A percentile compares a stretch with the other conserved stretches of the same genome.
Conservation (phyloP, 1,140 invertebrate genomes). For the Metaphire vulgaris region DNA sequence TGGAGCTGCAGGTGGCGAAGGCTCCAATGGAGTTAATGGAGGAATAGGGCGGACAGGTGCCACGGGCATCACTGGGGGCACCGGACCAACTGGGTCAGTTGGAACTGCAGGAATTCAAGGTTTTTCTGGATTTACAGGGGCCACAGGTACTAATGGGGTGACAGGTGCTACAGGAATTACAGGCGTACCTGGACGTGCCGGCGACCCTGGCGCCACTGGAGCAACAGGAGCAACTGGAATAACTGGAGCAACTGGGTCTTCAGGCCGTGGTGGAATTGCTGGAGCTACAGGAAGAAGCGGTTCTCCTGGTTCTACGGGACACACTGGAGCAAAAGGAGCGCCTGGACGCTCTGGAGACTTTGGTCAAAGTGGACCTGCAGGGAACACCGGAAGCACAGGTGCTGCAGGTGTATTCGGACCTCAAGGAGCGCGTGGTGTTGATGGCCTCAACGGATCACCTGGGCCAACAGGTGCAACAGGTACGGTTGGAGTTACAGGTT, state of each 20-base stretch:
- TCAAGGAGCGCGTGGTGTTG: not conserved
- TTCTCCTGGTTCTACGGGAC: conserved; percentile 5
- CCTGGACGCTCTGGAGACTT: not conserved
- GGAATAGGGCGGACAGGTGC: not conserved
- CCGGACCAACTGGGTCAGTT: conserved; percentile 9
- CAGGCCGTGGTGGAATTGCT: not conserved
- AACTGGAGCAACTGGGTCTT: conserved; percentile 4
- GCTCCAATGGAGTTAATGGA: not conserved
- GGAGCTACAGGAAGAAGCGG: not conserved
- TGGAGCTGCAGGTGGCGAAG: not conserved
- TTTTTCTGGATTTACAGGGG: conserved; percentile 3
- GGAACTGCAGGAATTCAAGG: conserved; percentile 6
- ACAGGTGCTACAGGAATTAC: not conserved
- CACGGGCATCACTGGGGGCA: not conserved
- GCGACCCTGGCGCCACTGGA: conserved; percentile 5
- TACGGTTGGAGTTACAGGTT: not conserved
- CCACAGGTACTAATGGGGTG: not conserved
- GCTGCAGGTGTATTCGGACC: not conserved
- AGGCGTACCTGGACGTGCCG: not conserved
- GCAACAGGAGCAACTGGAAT: not conserved
- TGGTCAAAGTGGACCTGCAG: not conserved
- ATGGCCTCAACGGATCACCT: not conserved
- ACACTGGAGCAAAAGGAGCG: conserved; percentile 1
- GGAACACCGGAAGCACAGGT: not conserved
- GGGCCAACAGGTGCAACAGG: not conserved